phyloP scores from a whole-genome alignment of 1,140 invertebrate species.

The Musca vetustissima region DNA sequence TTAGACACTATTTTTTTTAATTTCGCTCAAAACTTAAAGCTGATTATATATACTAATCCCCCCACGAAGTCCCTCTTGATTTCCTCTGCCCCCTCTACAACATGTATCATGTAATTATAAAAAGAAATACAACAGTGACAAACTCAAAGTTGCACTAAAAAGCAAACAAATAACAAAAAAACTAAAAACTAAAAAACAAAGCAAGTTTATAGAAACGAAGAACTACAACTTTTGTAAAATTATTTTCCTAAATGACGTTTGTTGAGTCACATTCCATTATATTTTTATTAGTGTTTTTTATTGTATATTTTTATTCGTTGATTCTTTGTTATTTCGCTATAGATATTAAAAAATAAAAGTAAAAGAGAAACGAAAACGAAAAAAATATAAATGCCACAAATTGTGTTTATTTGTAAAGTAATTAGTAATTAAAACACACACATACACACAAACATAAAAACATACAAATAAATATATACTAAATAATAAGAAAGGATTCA shows the following conservation, averaged over 20 bases:
- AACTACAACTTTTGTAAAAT: constrained; percentile 11
- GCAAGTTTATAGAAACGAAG: background rate
- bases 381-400: constrained; percentile 17
- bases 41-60: too few relatives aligned
- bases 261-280: background rate
- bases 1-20: background rate
- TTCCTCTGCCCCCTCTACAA: background rate
- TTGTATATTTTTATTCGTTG: background rate
- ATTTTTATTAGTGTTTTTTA: background rate
- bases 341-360: constrained; percentile 10
- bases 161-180: too few relatives aligned
- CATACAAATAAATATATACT: background rate
- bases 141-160: too few relatives aligned
- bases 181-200: too few relatives aligned
- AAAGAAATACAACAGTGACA: too few relatives aligned
- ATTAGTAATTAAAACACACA: background rate
- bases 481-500: background rate
- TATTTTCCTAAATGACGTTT: constrained; percentile 6
- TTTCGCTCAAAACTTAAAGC: background rate
- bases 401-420: constrained; percentile 21
- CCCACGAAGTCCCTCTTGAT: background rate
- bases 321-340: background rate
- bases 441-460: too few relatives aligned
- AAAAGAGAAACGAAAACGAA: constrained; percentile 1
- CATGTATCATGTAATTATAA: too few relatives aligned